phyloP scores from a whole-genome alignment of 2,888 invertebrate species.

The Sphaerophoria rueppellii region DNA sequence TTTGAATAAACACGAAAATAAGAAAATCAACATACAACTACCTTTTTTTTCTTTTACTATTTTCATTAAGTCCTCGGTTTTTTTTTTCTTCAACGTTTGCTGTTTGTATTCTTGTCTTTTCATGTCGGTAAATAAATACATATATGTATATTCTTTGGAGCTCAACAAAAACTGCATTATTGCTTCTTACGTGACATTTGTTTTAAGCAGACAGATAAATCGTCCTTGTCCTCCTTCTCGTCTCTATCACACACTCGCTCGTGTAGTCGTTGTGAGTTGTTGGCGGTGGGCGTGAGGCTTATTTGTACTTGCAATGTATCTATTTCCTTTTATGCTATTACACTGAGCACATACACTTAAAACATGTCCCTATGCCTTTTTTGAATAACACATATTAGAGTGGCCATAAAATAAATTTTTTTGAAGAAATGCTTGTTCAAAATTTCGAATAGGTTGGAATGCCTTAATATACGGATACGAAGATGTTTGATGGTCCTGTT shows the following conservation, averaged over 20 bases:
- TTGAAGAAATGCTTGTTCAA: too few species aligned
- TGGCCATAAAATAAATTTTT: too few species aligned
- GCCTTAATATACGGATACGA: background rate
- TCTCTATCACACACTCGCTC: background rate
- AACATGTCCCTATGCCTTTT: too few species aligned
- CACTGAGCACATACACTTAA: background rate
- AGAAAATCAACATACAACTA: too few species aligned
- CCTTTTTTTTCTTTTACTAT: too few species aligned
- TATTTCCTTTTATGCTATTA: background rate
- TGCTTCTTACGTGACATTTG: slow-evolving; percentile 25
- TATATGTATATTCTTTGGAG: background rate
- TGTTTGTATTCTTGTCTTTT: too few species aligned
- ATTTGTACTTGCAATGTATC: slow-evolving; percentile 31
- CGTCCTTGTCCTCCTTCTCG: background rate
- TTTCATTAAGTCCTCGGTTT: too few species aligned
- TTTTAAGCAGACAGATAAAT: slow-evolving; percentile 25
- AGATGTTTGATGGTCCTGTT: background rate
- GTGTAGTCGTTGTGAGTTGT: background rate
- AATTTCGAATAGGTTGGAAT: background rate
- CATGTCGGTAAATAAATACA: background rate
- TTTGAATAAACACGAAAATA: too few species aligned
- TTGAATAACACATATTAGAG: background rate
- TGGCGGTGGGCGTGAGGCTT: background rate
- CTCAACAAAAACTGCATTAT: slow-evolving; percentile 20
- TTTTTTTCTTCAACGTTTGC: too few species aligned